phyloP scores from a whole-genome alignment of 2,888 invertebrate species.

The Oligia strigilis region DNA sequence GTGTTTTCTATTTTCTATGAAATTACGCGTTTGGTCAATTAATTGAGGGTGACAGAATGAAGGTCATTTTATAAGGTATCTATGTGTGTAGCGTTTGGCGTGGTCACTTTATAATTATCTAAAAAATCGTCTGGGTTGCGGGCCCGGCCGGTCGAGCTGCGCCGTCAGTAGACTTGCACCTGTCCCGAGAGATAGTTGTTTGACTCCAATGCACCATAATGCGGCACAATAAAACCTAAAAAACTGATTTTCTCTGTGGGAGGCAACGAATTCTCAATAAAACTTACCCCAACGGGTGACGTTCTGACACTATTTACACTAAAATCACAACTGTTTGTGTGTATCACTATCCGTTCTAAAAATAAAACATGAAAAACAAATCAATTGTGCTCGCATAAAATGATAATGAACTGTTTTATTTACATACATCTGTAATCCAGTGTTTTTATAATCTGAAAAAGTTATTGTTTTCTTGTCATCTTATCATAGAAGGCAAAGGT shows the following conservation, averaged over 20 bases:
- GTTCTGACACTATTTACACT: conserved; percentile 61
- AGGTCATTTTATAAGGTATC: conserved; percentile 81
- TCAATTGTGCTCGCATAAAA: conserved; percentile 37
- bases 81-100: conserved; percentile 78
- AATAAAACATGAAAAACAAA: conserved; percentile 60
- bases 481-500: conserved; percentile 50
- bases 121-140: conserved; percentile 75
- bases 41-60: conserved; percentile 75
- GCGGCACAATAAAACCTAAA: conserved; percentile 47
- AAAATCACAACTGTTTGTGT: conserved; percentile 53
- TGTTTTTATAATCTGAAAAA: conserved; percentile 32
- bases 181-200: conserved; percentile 72
- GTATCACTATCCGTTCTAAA: conserved; percentile 46
- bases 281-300: conserved; percentile 55
- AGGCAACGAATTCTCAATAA: conserved; percentile 57
- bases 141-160: conserved; percentile 79
- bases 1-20: conserved; percentile 87
- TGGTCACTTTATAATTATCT: conserved; percentile 86
- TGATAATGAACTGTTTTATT: conserved; percentile 53
- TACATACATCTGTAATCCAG: conserved; percentile 46
- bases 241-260: conserved; percentile 58
- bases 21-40: conserved; percentile 76
- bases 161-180: conserved; percentile 72
- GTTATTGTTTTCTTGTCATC: conserved; percentile 50
- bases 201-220: conserved; percentile 67